Percentiles rank a stretch among this genome's conserved stretches.
phyloP scores from a whole-genome alignment of 92 coral and sea anemone genomes.

The Parazoanthus darwini region DNA sequence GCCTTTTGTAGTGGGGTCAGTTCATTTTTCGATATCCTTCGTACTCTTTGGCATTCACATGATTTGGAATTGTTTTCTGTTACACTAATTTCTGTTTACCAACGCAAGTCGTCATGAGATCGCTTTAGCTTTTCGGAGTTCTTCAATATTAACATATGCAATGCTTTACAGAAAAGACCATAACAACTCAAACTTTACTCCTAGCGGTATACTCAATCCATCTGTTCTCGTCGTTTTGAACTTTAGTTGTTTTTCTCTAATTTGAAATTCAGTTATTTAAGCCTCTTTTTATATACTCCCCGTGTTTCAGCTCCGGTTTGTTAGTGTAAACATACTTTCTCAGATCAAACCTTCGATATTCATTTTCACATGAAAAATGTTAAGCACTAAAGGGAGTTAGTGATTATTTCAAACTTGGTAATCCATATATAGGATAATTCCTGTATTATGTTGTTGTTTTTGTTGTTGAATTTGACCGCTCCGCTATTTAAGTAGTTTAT shows the following conservation, averaged over 20 bases:
- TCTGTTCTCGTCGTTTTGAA: background rate
- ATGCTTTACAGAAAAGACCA: background rate
- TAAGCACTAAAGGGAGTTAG: background rate
- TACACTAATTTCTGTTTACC: background rate
- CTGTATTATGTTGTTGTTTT: background rate
- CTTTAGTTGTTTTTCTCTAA: background rate
- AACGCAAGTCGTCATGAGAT: background rate
- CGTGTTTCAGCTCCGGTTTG: background rate
- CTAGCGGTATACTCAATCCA: background rate
- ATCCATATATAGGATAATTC: background rate
- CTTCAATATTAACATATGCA: background rate
- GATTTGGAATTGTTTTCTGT: background rate
- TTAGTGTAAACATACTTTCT: too few relatives aligned
- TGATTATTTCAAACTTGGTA: background rate
- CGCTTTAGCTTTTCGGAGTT: background rate
- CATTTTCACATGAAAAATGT: background rate
- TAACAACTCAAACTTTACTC: background rate
- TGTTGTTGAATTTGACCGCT: background rate
- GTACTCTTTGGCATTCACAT: background rate
- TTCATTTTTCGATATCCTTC: background rate
- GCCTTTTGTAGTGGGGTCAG: conserved; percentile 32
- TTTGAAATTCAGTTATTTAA: background rate
- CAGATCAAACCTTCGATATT: background rate
- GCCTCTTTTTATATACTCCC: background rate
- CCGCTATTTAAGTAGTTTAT: background rate